Evolutionary conservation across 2,113 vertebrate species (phyloP).

Genomic region (Neolamprologus kungweensis): DNA sequence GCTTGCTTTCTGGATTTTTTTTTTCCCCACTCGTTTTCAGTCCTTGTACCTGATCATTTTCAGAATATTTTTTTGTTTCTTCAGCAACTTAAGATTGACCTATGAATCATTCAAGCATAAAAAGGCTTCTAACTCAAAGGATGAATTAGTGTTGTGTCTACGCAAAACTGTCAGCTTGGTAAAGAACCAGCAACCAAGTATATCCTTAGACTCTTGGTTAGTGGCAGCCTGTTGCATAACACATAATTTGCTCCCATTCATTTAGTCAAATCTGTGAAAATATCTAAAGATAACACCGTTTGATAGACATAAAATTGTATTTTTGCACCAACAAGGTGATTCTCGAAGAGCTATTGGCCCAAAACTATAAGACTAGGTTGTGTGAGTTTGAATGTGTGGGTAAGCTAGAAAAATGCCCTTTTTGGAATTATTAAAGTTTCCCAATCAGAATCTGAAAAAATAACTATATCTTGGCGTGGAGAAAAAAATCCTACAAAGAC

Average conservation of each 20-base stretch:
- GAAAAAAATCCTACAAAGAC: not conserved
- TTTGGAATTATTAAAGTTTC: not conserved
- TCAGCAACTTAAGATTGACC: not conserved
- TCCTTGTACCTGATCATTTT: not conserved
- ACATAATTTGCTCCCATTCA: not conserved
- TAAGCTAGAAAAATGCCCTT: not conserved
- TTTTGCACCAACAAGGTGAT: not conserved
- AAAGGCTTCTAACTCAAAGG: not conserved
- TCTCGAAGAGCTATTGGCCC: not conserved
- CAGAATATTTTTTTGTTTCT: not conserved
- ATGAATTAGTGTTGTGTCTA: not conserved
- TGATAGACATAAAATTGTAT: not conserved
- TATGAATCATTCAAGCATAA: not conserved
- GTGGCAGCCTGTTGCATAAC: not conserved
- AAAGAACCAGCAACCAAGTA: not conserved
- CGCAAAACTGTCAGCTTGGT: not conserved
- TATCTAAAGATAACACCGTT: not conserved
- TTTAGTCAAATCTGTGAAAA: not conserved
- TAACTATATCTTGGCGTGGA: not conserved
- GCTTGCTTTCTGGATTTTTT: not conserved
- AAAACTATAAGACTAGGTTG: not conserved
- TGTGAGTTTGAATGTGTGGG: not conserved
- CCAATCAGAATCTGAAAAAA: not conserved
- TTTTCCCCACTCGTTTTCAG: rapidly evolving
- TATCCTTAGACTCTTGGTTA: not conserved